Evolutionary conservation across 2,888 invertebrate species (phyloP), one percentile per base, ranked within the genome.

Genomic region (Dynastes hyllus): DNA sequence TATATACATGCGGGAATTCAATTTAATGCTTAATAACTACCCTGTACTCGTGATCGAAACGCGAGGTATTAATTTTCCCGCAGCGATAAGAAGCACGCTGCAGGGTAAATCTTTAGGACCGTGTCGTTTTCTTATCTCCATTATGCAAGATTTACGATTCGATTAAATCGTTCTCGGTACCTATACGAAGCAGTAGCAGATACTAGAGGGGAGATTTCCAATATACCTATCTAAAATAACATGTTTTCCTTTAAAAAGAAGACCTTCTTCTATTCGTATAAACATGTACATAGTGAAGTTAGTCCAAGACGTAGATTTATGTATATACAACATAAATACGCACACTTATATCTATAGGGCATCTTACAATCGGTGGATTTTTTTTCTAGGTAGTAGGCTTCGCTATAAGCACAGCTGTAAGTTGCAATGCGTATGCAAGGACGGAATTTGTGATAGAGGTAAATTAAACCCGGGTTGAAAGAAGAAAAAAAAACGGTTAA

Each of bases 371-470:
- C 51, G 6, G 11, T 66, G 45, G 29, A 53, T n/a, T 76, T 76
- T 53, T 76, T 76, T 53, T 37, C n/a, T 16, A 6, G 45, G 55
- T 40, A 5, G 45, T 40, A n/a, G 32, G 16, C 11, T 50, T 16
- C 40, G 50, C n/a, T 37, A 29, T 29, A 70, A 45, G 70, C 37
- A 66, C 11, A n/a, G 61, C 13, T 4, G 32, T 71, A 70, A 58
- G 32, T 5, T 37, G 32, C 5, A 37, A 37, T 71, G 63, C 71
- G 61, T 53, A 63, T 16, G 71, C 27, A 78, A 78, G 50, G 69
- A 78, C 65, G 71, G 78, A 27, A 32, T 71, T 63, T 61, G 63
- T 51, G 63, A 78, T 69, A 78, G 32, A 27, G 61, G 40, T 70
- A 45, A 79, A 79, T 45, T 78, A 50, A 50, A 51, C 4, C 45